Evolutionary conservation across 2,113 vertebrate species (phyloP).

Genomic region (Cryptotis parvus): DNA sequence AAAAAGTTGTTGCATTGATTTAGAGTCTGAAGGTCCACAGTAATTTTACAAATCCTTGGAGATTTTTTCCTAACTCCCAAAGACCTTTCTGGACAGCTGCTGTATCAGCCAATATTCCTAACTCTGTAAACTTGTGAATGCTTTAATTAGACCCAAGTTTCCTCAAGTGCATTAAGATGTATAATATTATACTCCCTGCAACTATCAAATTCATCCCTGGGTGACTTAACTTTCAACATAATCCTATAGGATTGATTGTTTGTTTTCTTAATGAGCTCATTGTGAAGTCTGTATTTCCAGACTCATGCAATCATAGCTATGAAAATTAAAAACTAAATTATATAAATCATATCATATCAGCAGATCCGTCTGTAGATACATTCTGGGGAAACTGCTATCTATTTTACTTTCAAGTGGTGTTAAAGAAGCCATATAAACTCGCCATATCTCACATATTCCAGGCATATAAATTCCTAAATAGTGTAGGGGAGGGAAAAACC

Average conservation of each 20-base stretch:
- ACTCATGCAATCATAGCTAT: not conserved
- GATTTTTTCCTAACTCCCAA: not conserved
- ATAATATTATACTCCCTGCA: not conserved
- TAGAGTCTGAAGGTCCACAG: not conserved
- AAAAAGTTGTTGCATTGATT: not conserved
- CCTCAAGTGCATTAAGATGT: not conserved
- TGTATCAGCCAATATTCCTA: no score
- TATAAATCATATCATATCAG: not conserved
- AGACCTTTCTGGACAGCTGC: not conserved
- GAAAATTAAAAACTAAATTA: not conserved
- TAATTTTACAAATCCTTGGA: not conserved
- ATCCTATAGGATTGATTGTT: not conserved
- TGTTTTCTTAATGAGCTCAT: not conserved
- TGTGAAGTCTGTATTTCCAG: not conserved
- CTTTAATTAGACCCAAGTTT: not conserved
- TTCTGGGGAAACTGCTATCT: not conserved
- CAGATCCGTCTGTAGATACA: not conserved
- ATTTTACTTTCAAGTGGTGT: not conserved
- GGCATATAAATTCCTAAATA: not conserved
- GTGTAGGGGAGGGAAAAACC: accelerated
- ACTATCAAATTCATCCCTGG: not conserved
- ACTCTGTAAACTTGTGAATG: not conserved
- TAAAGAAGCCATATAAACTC: not conserved
- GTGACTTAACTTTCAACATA: not conserved
- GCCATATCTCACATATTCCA: not conserved